These are phyloP conservation scores for Rotaria macrura DNA, from an alignment of 2,888 invertebrate genomes.

Conservation along the genomic window DNA sequence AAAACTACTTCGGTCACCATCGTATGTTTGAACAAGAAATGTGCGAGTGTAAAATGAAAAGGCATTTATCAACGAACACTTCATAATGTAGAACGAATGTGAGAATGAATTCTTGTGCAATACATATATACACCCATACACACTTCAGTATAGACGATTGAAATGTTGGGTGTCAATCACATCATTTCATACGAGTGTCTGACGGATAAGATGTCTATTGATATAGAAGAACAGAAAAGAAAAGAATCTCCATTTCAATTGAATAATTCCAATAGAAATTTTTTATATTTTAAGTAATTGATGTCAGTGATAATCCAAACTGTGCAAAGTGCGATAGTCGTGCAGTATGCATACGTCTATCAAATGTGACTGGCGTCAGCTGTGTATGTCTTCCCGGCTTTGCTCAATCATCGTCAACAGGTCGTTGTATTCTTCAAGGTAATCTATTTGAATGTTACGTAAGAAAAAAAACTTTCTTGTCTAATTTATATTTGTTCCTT, in stretches of 20 bases:
- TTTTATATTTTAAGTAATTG: not conserved
- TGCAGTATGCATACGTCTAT: not conserved
- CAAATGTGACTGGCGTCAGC: not conserved
- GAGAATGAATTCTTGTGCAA: not conserved
- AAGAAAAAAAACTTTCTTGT: not conserved
- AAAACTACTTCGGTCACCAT: not conserved
- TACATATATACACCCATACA: not conserved
- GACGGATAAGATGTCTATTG: not conserved
- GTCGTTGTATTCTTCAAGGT: conserved; percentile 18
- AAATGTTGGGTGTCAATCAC: not conserved
- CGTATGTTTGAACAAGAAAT: not conserved
- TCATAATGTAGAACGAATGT: not conserved
- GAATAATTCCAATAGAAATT: not conserved
- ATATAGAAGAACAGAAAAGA: not conserved
- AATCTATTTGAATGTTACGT: not conserved
- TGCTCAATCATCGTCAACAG: not conserved
- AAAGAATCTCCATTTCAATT: not conserved
- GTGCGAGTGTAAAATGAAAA: not conserved
- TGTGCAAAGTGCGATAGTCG: not conserved
- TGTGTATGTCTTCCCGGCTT: conserved; percentile 1
- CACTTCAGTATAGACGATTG: not conserved
- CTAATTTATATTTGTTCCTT: no score
- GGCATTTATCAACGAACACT: not conserved
- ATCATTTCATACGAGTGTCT: not conserved
- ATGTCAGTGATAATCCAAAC: not conserved